Percentiles rank a stretch among this genome's conserved stretches.
These are phyloP conservation scores for Plecturocebus donacophilus DNA, from an alignment of 2,113 vertebrate species.

Conservation along the genomic window DNA sequence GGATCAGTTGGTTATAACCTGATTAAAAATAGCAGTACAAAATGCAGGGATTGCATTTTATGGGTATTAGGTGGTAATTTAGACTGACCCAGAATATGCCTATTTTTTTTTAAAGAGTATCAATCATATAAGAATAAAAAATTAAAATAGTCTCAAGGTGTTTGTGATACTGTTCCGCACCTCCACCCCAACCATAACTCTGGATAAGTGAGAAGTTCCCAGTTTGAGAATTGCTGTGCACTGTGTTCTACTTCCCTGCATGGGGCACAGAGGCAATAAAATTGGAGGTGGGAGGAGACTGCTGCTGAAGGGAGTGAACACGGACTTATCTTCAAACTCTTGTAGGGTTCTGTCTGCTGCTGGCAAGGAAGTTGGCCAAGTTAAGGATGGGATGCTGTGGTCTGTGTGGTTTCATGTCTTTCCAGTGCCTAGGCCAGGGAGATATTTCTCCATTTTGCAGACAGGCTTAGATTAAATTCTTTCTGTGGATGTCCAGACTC, in stretches of 20 bases:
- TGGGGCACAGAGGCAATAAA: not conserved
- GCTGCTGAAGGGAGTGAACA: not conserved
- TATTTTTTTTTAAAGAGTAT: conserved; percentile 10
- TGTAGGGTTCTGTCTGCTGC: not conserved
- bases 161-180: not conserved
- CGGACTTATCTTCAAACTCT: not conserved
- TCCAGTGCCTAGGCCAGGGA: not conserved
- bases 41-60: not conserved
- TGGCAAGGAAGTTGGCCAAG: not conserved
- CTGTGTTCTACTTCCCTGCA: not conserved
- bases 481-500: not conserved
- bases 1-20: not conserved
- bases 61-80: not conserved
- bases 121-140: not conserved
- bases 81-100: not conserved
- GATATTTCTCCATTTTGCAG: not conserved
- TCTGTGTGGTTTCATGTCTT: not conserved
- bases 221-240: not conserved
- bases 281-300: no score
- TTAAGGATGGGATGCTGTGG: not conserved
- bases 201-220: not conserved
- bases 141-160: not conserved
- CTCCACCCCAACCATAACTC: not conserved
- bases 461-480: not conserved
- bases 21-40: not conserved